Evolutionary conservation across 2,888 invertebrate genomes (phyloP).

Genomic region (Pheosia gnoma): DNA sequence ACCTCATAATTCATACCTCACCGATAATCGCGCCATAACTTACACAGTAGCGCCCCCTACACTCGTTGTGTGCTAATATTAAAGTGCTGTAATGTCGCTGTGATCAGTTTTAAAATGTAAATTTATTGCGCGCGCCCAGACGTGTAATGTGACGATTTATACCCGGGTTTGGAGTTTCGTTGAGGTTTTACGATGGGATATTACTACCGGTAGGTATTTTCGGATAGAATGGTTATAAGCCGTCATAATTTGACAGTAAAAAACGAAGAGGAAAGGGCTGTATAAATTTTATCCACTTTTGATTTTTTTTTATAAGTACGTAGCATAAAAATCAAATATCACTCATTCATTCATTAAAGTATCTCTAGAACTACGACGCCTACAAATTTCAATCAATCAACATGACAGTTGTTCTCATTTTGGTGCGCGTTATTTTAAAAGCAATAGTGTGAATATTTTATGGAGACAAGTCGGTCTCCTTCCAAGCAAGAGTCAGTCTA

Average conservation of each 20-base stretch:
- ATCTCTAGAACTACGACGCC: too few species aligned
- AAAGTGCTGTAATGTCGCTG: slow-evolving; percentile 41
- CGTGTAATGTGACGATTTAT: slow-evolving; percentile 36
- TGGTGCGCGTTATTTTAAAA: background rate
- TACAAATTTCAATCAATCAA: too few species aligned
- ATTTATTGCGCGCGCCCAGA: slow-evolving; percentile 36
- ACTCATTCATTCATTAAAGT: background rate
- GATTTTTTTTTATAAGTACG: background rate
- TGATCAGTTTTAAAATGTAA: slow-evolving; percentile 47
- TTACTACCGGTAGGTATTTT: slow-evolving; percentile 34
- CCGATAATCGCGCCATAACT: slow-evolving; percentile 46
- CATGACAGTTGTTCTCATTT: background rate
- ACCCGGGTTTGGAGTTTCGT: slow-evolving; percentile 28
- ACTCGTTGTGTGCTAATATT: slow-evolving; percentile 34
- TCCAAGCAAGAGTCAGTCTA: slow-evolving; percentile 15
- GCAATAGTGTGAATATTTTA: background rate
- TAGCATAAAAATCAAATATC: background rate
- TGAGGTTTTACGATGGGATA: slow-evolving; percentile 33
- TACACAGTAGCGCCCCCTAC: slow-evolving; percentile 23
- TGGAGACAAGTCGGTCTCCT: background rate
- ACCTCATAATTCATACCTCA: slow-evolving; percentile 34
- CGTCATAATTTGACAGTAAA: slow-evolving; percentile 6
- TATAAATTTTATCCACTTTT: background rate
- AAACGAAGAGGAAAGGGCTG: background rate
- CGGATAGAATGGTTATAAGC: slow-evolving; percentile 11